Evolutionary conservation across 2,888 invertebrate genomes (phyloP), one percentile per base, ranked within the genome.

Genomic region (Macrophya annulata): DNA sequence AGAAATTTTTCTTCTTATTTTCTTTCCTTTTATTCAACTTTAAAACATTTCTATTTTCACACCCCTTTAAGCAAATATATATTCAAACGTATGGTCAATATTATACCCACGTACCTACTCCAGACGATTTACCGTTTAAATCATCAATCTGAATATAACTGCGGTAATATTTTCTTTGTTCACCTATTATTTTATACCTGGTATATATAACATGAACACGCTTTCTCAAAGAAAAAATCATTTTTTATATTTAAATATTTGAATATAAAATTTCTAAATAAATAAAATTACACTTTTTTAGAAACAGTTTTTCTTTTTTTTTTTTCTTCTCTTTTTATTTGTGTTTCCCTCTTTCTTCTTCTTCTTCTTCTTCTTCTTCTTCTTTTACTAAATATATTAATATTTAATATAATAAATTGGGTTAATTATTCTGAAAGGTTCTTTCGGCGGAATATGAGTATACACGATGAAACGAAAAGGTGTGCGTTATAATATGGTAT

Each of bases 371-470:
- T n/a, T n/a, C n/a, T n/a, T n/a, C n/a, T n/a, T n/a, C n/a, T n/a
- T n/a, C n/a, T n/a, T n/a, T n/a, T n/a, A n/a, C n/a, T n/a, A n/a
- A n/a, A n/a, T n/a, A n/a, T n/a, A n/a, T n/a, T n/a, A n/a, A n/a
- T n/a, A n/a, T n/a, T 31, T 31, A 31, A 31, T n/a, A n/a, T 8
- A 25, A 62, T 25, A 62, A 62, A 62, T 62, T 10, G 55, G 17
- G 55, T 55, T 62, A 21, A 62, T 62, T 62, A 62, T 62, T 62
- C 25, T 25, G 62, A 62, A 62, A 62, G 62, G 62, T 62, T 62
- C 25, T 8, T 62, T 25, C 12, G 21, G 4, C 25, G 25, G 25
- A 62, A 62, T 62, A 62, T 43, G 43, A 9, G n/a, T 25, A 31
- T 31, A 25, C 62, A 25, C 62, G 62, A 62, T 62, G 25, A 62